Conservation (phyloP, 1,140 invertebrate genomes). For the Aphidius ervi region DNA sequence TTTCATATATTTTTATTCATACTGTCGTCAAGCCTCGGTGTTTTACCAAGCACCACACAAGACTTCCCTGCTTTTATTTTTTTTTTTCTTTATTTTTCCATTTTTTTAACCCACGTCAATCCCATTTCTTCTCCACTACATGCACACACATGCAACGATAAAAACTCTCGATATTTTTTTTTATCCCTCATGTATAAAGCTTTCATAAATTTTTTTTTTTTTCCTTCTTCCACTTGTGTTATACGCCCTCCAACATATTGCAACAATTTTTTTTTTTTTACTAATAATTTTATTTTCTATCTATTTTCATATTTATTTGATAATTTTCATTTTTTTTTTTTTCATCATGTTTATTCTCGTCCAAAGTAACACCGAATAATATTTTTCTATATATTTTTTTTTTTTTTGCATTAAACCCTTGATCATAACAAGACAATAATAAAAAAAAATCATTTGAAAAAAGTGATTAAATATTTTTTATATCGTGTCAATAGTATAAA, state of each 20-base stretch:
- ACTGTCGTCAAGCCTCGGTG: neutral
- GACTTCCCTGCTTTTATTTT: too few species aligned
- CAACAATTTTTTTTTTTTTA: constrained; percentile 14
- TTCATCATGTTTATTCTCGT: too few species aligned
- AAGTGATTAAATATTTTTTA: too few species aligned
- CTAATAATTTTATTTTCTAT: neutral
- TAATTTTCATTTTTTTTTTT: too few species aligned
- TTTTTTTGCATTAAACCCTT: too few species aligned
- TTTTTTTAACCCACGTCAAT: constrained; percentile 4
- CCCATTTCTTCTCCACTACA: constrained; percentile 17
- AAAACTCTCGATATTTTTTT: constrained; percentile 19
- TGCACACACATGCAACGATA: constrained; percentile 15
- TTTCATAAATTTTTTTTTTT: constrained; percentile 18
- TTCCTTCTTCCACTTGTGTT: constrained; percentile 28
- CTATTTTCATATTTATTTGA: too few species aligned
- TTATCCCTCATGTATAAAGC: constrained; percentile 6
- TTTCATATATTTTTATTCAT: neutral
- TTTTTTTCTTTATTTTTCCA: neutral
- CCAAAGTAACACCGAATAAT: too few species aligned
- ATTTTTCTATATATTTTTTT: too few species aligned
- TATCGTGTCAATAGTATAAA: too few species aligned
- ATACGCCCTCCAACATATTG: constrained; percentile 8
- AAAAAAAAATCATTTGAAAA: too few species aligned
- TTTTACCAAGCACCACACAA: neutral
- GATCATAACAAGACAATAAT: too few species aligned